These are phyloP conservation scores for Vireo altiloquus DNA, from an alignment of 2,113 vertebrate genomes.

Conservation along the genomic window DNA sequence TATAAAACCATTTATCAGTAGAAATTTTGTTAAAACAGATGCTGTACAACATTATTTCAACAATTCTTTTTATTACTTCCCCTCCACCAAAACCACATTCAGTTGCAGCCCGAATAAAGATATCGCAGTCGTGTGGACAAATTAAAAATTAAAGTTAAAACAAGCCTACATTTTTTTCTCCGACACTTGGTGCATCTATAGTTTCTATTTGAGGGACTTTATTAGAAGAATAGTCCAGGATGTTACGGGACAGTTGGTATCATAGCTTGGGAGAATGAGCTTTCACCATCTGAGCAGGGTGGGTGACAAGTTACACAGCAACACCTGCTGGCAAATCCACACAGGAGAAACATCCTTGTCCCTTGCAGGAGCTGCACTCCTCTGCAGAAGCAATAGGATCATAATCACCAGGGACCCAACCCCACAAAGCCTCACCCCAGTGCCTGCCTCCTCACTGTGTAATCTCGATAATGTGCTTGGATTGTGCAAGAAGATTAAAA, in stretches of 20 bases:
- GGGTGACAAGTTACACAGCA: conserved; percentile 46
- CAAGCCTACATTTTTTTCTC: not conserved
- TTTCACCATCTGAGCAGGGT: not conserved
- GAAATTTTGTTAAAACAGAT: not conserved
- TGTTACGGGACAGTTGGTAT: not conserved
- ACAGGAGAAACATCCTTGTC: not conserved
- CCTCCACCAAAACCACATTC: not conserved
- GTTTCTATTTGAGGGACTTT: not conserved
- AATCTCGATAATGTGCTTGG: not conserved
- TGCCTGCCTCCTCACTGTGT: not conserved
- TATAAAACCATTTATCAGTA: not conserved
- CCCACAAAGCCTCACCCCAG: not conserved
- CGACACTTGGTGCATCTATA: not conserved
- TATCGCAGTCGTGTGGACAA: fast-evolving
- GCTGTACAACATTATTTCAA: not conserved
- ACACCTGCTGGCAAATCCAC: conserved; percentile 48
- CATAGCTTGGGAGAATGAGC: not conserved
- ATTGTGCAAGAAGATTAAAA: not conserved
- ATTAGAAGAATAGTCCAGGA: not conserved
- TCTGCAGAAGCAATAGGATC: not conserved
- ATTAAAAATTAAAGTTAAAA: not conserved
- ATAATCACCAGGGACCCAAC: not conserved
- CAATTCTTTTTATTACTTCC: not conserved
- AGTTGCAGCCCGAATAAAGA: not conserved
- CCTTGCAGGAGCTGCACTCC: not conserved